Evolutionary conservation across 2,113 vertebrate genomes (phyloP).

Genomic region (Trematocara zebra): DNA sequence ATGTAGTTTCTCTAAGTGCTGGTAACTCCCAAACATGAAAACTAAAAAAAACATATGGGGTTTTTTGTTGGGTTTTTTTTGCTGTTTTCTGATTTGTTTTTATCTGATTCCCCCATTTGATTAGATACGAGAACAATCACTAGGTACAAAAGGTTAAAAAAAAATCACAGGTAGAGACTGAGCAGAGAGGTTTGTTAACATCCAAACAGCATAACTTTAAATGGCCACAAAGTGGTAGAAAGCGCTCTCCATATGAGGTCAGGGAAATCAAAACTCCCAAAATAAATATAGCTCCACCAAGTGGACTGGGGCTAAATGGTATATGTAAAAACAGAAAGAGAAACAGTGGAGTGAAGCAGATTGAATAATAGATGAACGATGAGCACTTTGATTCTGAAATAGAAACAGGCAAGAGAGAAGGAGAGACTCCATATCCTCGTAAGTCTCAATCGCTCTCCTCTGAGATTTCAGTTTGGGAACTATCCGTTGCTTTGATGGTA

Average conservation of each 20-base stretch:
- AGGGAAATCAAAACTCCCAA: constrained; percentile 24
- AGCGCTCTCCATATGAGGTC: not conserved
- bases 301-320: constrained; percentile 52
- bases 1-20: not conserved
- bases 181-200: not conserved
- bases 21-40: not conserved
- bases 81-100: not conserved
- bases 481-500: constrained; percentile 35
- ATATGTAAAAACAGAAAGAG: constrained; percentile 56
- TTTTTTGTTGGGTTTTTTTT: not conserved
- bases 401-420: constrained; percentile 42
- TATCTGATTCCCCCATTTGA: not conserved
- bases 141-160: not conserved
- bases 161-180: not conserved
- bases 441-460: constrained; percentile 29
- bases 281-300: constrained; percentile 64
- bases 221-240: not conserved
- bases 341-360: constrained; percentile 64
- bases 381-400: constrained; percentile 73
- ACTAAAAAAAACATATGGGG: not conserved
- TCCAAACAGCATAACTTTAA: not conserved
- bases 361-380: constrained; percentile 74
- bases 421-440: constrained; percentile 14
- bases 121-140: not conserved
- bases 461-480: constrained; percentile 39